Evolutionary conservation across 2,797 vertebrate species (phyloP).

Genomic region (Valencia hispanica): DNA sequence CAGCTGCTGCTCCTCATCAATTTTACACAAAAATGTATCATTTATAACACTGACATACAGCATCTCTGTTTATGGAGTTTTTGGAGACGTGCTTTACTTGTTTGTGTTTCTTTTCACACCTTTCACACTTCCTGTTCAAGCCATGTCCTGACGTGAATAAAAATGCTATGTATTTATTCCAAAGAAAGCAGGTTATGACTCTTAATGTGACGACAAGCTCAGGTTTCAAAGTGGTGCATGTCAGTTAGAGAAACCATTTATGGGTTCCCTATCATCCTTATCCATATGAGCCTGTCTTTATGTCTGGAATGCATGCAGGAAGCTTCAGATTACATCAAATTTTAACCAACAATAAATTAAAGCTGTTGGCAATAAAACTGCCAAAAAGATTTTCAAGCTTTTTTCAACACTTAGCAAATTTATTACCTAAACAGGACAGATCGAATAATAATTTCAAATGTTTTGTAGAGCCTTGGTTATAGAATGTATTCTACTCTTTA

Average conservation of each 20-base stretch:
- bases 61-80: background rate
- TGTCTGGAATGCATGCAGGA: background rate
- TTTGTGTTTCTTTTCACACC: background rate
- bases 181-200: background rate
- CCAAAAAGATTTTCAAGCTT: background rate
- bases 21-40: background rate
- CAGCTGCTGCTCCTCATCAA: background rate
- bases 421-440: background rate
- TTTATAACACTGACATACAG: background rate
- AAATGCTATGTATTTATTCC: background rate
- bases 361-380: background rate
- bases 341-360: background rate
- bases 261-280: background rate
- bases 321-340: background rate
- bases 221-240: background rate
- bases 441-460: background rate
- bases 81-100: background rate
- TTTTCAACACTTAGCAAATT: background rate
- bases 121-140: conserved; percentile 2
- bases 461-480: background rate
- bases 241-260: background rate
- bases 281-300: background rate
- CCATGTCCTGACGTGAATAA: background rate
- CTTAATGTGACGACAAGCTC: background rate
- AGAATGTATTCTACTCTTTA: background rate